Conservation (phyloP, 2,797 vertebrate species). For the Gorsachius magnificus region DNA sequence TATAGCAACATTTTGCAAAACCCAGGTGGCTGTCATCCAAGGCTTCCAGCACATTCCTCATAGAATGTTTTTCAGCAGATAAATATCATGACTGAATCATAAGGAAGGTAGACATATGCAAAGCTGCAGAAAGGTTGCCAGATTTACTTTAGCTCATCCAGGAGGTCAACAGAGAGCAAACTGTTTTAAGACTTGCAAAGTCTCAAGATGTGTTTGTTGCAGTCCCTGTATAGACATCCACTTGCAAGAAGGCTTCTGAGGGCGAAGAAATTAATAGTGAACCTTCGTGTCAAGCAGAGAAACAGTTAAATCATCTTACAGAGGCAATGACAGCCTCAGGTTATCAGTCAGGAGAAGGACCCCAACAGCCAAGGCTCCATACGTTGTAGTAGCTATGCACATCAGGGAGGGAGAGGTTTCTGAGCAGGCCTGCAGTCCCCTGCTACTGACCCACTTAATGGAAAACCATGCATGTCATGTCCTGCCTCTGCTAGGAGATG, state of each 20-base stretch:
- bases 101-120: background rate
- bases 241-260: background rate
- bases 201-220: background rate
- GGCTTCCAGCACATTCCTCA: background rate
- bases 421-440: background rate
- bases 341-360: background rate
- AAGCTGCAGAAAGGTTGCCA: background rate
- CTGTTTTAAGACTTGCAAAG: background rate
- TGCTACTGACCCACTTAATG: background rate
- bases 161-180: background rate
- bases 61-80: background rate
- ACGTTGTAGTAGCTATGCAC: background rate
- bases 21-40: background rate
- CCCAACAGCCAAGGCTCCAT: background rate
- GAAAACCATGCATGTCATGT: background rate
- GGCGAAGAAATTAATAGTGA: background rate
- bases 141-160: background rate
- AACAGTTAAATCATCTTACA: background rate
- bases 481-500: background rate
- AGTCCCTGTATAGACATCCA: background rate
- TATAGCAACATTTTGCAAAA: background rate
- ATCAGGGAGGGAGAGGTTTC: background rate
- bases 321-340: background rate
- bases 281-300: background rate
- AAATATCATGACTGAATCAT: background rate